These are phyloP conservation scores for Mesoligia furuncula DNA, from an alignment of 2,888 invertebrate genomes.

Conservation along the genomic window DNA sequence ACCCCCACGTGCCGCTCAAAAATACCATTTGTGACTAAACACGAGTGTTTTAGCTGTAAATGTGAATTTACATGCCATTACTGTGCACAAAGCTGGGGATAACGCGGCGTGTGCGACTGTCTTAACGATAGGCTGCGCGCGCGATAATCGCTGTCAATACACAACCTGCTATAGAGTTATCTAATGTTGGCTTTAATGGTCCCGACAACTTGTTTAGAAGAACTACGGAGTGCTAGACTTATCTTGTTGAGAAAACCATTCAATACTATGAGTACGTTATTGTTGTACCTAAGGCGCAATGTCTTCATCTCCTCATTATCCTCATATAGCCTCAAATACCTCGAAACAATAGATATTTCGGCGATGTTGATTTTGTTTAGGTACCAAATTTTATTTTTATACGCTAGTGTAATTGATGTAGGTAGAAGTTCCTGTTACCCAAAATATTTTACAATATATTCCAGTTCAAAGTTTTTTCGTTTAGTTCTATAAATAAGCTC, in stretches of 20 bases:
- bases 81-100: constrained; percentile 36
- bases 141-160: constrained; percentile 1
- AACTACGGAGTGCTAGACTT: not conserved
- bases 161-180: not conserved
- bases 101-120: constrained; percentile 14
- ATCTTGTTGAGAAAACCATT: not conserved
- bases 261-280: not conserved
- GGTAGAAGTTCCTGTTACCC: not conserved
- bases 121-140: constrained; percentile 3
- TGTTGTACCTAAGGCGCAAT: not conserved
- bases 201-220: not conserved
- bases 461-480: constrained; percentile 15
- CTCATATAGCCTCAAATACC: not conserved
- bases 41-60: constrained; percentile 66
- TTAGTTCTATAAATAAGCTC: constrained; percentile 7
- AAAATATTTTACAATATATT: constrained; percentile 8
- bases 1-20: constrained; percentile 33
- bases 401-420: not conserved
- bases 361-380: too few relatives aligned
- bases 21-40: constrained; percentile 54
- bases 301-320: not conserved
- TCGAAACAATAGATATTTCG: not conserved
- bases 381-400: too few relatives aligned
- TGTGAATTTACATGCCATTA: constrained; percentile 74
- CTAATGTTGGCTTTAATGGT: constrained; percentile 10